Evolutionary conservation across 2,113 vertebrate species (phyloP).

Genomic region (Nycticebus coucang): DNA sequence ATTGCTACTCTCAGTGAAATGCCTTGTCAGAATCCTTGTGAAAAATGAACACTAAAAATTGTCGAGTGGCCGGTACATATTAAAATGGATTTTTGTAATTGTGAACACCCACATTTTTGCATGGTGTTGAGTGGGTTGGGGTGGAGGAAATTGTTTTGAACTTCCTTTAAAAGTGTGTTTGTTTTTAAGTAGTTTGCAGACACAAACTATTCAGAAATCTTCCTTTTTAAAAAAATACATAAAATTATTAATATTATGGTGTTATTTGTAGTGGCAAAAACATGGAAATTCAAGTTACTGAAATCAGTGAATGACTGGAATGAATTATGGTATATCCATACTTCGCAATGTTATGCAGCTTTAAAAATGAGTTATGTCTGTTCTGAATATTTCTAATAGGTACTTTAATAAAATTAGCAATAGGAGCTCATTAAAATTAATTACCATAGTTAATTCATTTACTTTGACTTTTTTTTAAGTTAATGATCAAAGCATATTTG

Average conservation of each 20-base stretch:
- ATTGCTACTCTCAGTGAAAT: slow-evolving; percentile 11
- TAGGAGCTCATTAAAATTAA: slow-evolving; percentile 58
- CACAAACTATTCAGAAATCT: slow-evolving; percentile 25
- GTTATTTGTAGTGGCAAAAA: slow-evolving; percentile 17
- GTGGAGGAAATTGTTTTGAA: background rate
- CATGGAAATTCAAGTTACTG: background rate
- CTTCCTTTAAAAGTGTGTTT: slow-evolving; percentile 32
- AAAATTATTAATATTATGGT: background rate
- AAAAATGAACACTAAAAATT: background rate
- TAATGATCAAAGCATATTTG: slow-evolving; percentile 72
- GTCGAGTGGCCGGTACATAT: background rate
- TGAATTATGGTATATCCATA: background rate
- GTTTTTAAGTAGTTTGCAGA: slow-evolving; percentile 60
- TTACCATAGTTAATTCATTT: slow-evolving; percentile 53
- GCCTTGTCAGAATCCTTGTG: background rate
- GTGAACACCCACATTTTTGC: background rate
- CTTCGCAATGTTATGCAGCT: background rate
- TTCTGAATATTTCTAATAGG: slow-evolving; percentile 50
- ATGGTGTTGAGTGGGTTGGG: background rate
- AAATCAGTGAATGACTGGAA: background rate
- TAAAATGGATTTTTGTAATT: slow-evolving; percentile 29
- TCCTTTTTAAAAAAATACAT: slow-evolving; percentile 32
- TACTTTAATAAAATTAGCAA: slow-evolving; percentile 57
- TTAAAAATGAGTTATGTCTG: slow-evolving; percentile 30
- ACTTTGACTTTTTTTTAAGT: slow-evolving; percentile 48